Conservation (phyloP, 2,888 invertebrate genomes). For the Rotaria sp. region DNA sequence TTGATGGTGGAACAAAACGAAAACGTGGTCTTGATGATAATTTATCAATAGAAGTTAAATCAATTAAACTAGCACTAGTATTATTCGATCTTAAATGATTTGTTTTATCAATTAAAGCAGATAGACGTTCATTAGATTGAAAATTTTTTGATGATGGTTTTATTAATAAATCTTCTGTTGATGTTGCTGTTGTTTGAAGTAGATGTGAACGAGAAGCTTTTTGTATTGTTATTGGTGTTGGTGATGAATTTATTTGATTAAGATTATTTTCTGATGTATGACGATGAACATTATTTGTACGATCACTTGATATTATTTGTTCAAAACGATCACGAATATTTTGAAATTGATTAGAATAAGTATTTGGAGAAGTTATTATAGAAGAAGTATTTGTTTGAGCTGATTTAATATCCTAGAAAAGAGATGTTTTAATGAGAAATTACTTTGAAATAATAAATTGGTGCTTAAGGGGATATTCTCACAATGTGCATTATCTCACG, state of each 20-base stretch:
- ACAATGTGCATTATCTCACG: no score
- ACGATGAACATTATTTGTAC: background rate
- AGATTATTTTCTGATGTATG: slow-evolving; percentile 27
- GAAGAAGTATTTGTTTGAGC: no score
- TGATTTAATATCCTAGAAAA: no score
- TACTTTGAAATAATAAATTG: no score
- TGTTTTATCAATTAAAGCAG: background rate
- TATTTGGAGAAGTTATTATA: no score
- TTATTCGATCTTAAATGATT: background rate
- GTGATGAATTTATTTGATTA: background rate
- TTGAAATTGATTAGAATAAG: background rate
- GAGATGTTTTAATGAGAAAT: no score
- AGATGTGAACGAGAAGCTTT: background rate
- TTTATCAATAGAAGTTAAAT: slow-evolving; percentile 19
- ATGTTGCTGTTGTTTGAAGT: background rate
- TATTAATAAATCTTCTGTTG: background rate
- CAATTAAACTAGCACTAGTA: background rate
- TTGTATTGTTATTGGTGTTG: background rate
- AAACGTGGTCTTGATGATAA: background rate
- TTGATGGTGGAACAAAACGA: slow-evolving; percentile 14
- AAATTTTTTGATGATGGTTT: background rate
- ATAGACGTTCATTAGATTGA: background rate
- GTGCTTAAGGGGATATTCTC: no score
- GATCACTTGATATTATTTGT: background rate
- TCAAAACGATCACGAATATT: background rate